Evolutionary conservation across 2,113 vertebrate genomes (phyloP).

Genomic region (Mobula hypostoma): DNA sequence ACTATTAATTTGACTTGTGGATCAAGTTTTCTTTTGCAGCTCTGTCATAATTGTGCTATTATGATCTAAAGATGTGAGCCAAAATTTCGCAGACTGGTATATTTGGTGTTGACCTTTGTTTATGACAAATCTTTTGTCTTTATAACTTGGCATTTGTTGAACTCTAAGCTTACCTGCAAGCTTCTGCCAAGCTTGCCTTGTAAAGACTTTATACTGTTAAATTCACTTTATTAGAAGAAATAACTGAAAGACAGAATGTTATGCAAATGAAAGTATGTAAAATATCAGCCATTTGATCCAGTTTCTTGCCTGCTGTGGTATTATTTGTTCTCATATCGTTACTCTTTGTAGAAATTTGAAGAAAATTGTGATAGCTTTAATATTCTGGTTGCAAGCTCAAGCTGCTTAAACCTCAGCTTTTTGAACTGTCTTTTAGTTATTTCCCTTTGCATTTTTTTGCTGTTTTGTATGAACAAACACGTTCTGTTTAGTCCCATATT

Average conservation of each 20-base stretch:
- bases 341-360: slow-evolving; percentile 56
- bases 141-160: slow-evolving; percentile 55
- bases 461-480: slow-evolving; percentile 80
- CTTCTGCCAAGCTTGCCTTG: slow-evolving; percentile 63
- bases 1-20: slow-evolving; percentile 33
- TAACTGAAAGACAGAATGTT: slow-evolving; percentile 76
- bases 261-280: slow-evolving; percentile 72
- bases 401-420: slow-evolving; percentile 63
- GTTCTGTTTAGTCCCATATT: slow-evolving; percentile 60
- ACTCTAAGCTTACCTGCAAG: slow-evolving; percentile 40
- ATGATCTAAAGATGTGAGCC: slow-evolving; percentile 21
- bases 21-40: slow-evolving; percentile 19
- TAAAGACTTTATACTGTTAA: slow-evolving; percentile 58
- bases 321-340: slow-evolving; percentile 76
- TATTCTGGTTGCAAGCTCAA: slow-evolving; percentile 64
- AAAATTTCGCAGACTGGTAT: slow-evolving; percentile 24
- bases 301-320: slow-evolving; percentile 82
- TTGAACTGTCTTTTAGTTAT: slow-evolving; percentile 78
- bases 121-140: slow-evolving; percentile 46
- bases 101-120: slow-evolving; percentile 28
- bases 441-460: slow-evolving; percentile 65
- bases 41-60: slow-evolving; percentile 13
- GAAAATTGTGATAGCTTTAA: slow-evolving; percentile 58
- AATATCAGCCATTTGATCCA: slow-evolving; percentile 64
- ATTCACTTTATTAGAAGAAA: slow-evolving; percentile 69